These are phyloP conservation scores for Himalopsyche phryganea DNA, from an alignment of 1,140 invertebrate species.

Conservation along the genomic window DNA sequence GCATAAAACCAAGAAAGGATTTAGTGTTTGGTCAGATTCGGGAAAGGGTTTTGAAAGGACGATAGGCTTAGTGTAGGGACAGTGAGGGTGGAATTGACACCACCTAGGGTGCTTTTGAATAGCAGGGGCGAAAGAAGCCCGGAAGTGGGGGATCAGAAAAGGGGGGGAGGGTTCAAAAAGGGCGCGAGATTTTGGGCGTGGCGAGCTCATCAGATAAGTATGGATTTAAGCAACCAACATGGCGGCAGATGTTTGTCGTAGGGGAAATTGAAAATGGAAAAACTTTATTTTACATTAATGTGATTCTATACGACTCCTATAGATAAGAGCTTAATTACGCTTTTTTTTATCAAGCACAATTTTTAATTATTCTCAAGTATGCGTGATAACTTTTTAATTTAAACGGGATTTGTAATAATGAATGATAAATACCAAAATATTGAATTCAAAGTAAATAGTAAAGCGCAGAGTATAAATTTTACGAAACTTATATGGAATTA, in stretches of 20 bases:
- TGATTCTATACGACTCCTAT: too few species aligned
- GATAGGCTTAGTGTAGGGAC: background rate
- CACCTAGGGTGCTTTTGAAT: background rate
- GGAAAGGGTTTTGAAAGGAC: background rate
- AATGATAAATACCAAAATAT: too few species aligned
- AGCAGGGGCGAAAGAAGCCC: background rate
- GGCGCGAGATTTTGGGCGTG: slow-evolving; percentile 27
- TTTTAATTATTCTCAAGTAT: too few species aligned
- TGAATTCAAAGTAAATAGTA: too few species aligned
- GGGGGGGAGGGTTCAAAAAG: slow-evolving; percentile 28
- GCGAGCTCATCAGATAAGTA: slow-evolving; percentile 29
- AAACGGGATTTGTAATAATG: too few species aligned
- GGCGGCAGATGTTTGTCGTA: slow-evolving; percentile 33
- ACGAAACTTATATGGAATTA: too few species aligned
- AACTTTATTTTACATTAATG: too few species aligned
- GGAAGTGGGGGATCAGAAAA: slow-evolving; percentile 1
- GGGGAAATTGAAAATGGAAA: background rate
- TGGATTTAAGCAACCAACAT: slow-evolving; percentile 34
- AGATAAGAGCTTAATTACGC: too few species aligned
- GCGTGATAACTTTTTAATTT: too few species aligned
- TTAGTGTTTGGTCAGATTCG: slow-evolving; percentile 9
- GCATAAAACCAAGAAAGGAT: slow-evolving; percentile 21
- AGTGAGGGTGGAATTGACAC: too few species aligned
- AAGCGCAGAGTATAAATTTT: too few species aligned
- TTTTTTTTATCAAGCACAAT: too few species aligned